These are phyloP conservation scores for Cataglyphis altisquamis DNA, from an alignment of 2,888 invertebrate genomes.

Conservation along the genomic window DNA sequence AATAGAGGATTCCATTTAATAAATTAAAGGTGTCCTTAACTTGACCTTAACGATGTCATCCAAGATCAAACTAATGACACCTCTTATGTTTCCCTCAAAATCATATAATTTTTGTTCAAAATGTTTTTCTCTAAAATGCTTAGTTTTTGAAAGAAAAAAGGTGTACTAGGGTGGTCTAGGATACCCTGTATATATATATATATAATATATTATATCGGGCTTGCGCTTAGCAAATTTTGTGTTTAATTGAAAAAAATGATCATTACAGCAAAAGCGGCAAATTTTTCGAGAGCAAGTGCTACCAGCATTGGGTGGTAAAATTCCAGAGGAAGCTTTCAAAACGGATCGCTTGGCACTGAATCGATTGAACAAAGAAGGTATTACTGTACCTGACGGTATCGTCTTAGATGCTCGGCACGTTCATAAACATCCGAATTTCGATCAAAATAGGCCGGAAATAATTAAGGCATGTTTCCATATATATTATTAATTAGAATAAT, in stretches of 20 bases:
- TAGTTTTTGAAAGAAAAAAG: no score
- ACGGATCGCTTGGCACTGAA: conserved; percentile 88
- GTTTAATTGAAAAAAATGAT: not conserved
- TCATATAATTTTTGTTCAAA: no score
- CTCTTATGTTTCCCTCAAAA: no score
- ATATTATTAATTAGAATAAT: not conserved
- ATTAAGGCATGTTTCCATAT: conserved; percentile 74
- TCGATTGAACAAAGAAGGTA: conserved; percentile 89
- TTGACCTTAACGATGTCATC: no score
- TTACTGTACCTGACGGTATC: conserved; percentile 88
- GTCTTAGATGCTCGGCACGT: conserved; percentile 86
- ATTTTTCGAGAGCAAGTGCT: conserved; percentile 89
- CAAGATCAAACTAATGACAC: no score
- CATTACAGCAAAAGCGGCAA: conserved; percentile 88
- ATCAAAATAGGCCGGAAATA: conserved; percentile 77
- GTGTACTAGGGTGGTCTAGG: no score
- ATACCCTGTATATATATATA: not conserved
- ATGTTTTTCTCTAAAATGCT: no score
- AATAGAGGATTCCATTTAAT: no score
- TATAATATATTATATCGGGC: not conserved
- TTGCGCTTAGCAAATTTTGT: not conserved
- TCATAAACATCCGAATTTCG: conserved; percentile 80
- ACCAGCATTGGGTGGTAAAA: conserved; percentile 89
- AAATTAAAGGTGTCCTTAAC: no score
- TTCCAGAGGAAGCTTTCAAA: conserved; percentile 89